A percentile compares a stretch with the other conserved stretches of the same genome.
Evolutionary conservation across 1,140 invertebrate species (phyloP).

Genomic region (Drosophila sulfurigaster): DNA sequence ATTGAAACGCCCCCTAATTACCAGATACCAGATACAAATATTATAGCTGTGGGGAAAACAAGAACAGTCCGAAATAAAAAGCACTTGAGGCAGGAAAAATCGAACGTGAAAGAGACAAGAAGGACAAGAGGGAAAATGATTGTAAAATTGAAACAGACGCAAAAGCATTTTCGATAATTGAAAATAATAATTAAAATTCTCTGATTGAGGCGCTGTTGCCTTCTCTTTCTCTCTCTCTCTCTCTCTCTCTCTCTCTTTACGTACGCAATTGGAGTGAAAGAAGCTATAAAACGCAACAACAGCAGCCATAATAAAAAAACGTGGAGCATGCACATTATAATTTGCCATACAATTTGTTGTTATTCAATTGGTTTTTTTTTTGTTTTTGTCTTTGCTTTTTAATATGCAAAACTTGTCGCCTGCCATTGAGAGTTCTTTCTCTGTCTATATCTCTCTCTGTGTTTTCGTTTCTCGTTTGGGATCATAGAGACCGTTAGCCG

Average conservation of each 20-base stretch:
- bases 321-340: conserved; percentile 52
- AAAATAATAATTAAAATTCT: conserved; percentile 85
- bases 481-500: conserved; percentile 71
- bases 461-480: conserved; percentile 44
- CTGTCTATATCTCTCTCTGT: not conserved
- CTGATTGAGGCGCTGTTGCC: conserved; percentile 60
- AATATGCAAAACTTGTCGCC: conserved; percentile 77
- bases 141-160: conserved; percentile 57
- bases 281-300: conserved; percentile 53
- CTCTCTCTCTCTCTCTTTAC: conserved; percentile 32
- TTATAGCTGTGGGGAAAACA: conserved; percentile 13
- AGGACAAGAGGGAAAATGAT: not conserved
- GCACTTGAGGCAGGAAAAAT: conserved; percentile 63
- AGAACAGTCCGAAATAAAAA: conserved; percentile 6
- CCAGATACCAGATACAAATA: conserved; percentile 42
- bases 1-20: conserved; percentile 75
- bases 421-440: conserved; percentile 24
- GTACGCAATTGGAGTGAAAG: conserved; percentile 76
- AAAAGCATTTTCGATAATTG: conserved; percentile 82
- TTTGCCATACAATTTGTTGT: conserved; percentile 45
- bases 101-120: not conserved
- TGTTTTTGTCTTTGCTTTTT: conserved; percentile 51
- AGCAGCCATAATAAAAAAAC: conserved; percentile 19
- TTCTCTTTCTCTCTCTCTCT: no score
- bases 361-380: conserved; percentile 35